These are phyloP conservation scores for Exaiptasia diaphana DNA, from an alignment of 64 coral and sea anemone genomes.

Conservation along the genomic window DNA sequence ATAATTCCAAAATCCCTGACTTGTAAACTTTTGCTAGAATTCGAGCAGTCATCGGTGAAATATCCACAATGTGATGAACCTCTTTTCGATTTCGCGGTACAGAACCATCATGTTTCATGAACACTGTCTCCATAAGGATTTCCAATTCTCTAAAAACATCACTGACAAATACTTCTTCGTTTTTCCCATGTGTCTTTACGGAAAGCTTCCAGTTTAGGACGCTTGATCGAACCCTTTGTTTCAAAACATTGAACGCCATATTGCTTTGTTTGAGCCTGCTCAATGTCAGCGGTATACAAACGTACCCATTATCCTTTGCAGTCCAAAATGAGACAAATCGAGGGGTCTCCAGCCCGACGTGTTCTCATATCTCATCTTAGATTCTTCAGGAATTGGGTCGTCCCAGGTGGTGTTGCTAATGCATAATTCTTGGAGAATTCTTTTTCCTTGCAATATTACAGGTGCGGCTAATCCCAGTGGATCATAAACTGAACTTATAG, in stretches of 20 bases:
- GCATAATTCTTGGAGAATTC: slow-evolving; percentile 52
- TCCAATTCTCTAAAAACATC: neutral
- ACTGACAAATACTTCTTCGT: neutral
- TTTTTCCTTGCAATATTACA: slow-evolving; percentile 46
- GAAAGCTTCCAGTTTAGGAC: neutral
- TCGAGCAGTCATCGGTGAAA: neutral
- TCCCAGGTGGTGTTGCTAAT: slow-evolving; percentile 27
- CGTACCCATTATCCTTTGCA: too few species aligned
- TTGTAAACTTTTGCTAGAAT: neutral
- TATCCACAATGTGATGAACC: neutral
- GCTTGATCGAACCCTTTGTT: neutral
- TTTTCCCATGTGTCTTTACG: neutral
- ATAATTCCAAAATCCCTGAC: too few species aligned
- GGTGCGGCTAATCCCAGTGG: slow-evolving; percentile 59
- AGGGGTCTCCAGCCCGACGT: too few species aligned
- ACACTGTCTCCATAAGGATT: neutral
- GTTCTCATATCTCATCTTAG: slow-evolving; percentile 32
- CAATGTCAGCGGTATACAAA: too few species aligned
- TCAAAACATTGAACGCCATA: too few species aligned
- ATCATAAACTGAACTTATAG: slow-evolving; percentile 55
- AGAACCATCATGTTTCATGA: neutral
- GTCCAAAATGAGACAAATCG: too few species aligned
- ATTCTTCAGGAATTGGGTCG: slow-evolving; percentile 25
- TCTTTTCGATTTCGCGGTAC: neutral
- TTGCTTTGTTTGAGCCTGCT: too few species aligned